A percentile compares a stretch with the other conserved stretches of the same genome.
These are phyloP conservation scores for Microtus richardsoni DNA, from an alignment of 2,113 vertebrate species.

Conservation along the genomic window DNA sequence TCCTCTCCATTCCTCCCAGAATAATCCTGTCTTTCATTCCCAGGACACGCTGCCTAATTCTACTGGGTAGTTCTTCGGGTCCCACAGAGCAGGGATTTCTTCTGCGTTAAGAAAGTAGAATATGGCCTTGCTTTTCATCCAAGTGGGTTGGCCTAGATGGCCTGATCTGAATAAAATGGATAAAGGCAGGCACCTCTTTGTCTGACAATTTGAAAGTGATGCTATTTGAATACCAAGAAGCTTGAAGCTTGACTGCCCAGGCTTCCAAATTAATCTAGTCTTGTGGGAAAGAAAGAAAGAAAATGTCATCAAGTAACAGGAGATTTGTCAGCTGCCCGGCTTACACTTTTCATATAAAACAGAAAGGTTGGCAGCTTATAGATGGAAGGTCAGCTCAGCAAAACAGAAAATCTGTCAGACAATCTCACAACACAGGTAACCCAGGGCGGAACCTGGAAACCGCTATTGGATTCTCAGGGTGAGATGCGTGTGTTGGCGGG, in stretches of 20 bases:
- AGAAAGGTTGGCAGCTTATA: conserved; percentile 79
- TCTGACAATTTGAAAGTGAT: conserved; percentile 59
- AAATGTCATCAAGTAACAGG: conserved; percentile 75
- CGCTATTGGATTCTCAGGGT: conserved; percentile 44
- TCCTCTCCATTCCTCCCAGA: neutral
- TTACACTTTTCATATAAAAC: conserved; percentile 79
- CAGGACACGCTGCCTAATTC: neutral
- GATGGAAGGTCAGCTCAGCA: conserved; percentile 76
- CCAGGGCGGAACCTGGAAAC: conserved; percentile 12
- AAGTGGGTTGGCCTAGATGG: neutral
- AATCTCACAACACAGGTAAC: conserved; percentile 68
- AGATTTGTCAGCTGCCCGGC: conserved; percentile 75
- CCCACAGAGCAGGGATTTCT: conserved; percentile 1
- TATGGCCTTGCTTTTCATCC: conserved; percentile 9
- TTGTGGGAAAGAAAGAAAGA: conserved; percentile 58
- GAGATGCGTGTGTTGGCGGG: conserved; percentile 16
- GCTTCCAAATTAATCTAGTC: conserved; percentile 74
- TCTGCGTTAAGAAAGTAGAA: neutral
- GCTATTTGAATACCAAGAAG: conserved; percentile 71
- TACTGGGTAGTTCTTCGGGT: neutral
- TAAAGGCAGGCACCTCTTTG: conserved; percentile 56
- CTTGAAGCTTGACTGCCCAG: conserved; percentile 40
- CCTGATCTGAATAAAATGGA: conserved; percentile 63
- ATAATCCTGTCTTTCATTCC: neutral
- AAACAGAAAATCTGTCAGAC: conserved; percentile 65